Evolutionary conservation across 2,797 vertebrate genomes (phyloP).

Genomic region (Sebastolobus altivelis): DNA sequence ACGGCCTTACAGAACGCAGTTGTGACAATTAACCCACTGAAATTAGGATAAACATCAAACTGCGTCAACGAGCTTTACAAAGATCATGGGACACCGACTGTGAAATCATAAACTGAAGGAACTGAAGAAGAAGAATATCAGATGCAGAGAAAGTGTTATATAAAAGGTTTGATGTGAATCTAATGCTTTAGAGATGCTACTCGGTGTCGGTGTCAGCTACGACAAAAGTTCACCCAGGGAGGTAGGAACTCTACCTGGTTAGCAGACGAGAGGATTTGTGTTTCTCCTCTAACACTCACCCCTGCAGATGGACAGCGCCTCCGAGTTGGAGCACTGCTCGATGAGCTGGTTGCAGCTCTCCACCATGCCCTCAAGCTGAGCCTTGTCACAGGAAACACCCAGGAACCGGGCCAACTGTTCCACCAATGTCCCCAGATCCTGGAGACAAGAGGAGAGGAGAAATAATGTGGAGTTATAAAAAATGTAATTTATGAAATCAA

Average conservation of each 20-base stretch:
- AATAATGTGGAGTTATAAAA: not conserved
- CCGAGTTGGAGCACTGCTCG: slow-evolving; percentile 95
- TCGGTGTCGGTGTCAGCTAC: not conserved
- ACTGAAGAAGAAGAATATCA: not conserved
- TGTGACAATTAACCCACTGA: not conserved
- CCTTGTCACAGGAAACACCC: slow-evolving; percentile 94
- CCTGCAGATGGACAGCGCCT: slow-evolving; percentile 94
- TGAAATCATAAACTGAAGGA: not conserved
- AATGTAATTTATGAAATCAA: not conserved
- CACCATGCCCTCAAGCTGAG: slow-evolving; percentile 92
- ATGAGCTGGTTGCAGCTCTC: slow-evolving; percentile 98
- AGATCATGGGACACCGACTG: not conserved
- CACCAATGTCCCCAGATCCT: slow-evolving; percentile 94
- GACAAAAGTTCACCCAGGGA: not conserved
- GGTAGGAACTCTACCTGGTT: not conserved
- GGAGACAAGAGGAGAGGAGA: not conserved
- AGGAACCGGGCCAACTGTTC: slow-evolving; percentile 93
- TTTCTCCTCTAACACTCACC: slow-evolving; percentile 72
- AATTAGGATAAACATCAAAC: not conserved
- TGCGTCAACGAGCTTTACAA: not conserved
- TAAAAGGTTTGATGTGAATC: not conserved
- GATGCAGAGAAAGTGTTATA: not conserved
- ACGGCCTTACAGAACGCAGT: not conserved
- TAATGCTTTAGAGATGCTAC: not conserved
- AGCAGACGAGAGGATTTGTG: not conserved